Evolutionary conservation across 1,140 invertebrate genomes (phyloP).

Genomic region (Andrena cerasifolii): DNA sequence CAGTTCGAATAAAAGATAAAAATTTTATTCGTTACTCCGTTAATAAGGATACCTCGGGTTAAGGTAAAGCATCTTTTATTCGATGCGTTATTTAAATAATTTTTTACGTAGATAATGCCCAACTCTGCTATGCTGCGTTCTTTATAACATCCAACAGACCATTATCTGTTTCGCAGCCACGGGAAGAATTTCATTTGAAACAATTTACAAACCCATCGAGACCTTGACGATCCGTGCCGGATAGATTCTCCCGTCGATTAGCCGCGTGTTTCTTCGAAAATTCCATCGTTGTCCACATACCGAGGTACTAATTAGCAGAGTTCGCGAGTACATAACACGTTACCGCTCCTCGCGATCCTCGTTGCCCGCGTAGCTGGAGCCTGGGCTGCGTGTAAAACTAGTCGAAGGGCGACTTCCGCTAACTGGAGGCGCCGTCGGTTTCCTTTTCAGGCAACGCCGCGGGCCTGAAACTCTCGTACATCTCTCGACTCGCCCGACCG

Average conservation of each 20-base stretch:
- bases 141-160: no score
- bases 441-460: slow-evolving; percentile 43
- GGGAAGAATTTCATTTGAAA: slow-evolving; percentile 2
- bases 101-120: no score
- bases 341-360: neutral
- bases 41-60: no score
- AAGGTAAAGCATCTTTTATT: no score
- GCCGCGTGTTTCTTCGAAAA: neutral
- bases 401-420: slow-evolving; percentile 36
- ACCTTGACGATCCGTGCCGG: neutral
- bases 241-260: neutral
- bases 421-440: slow-evolving; percentile 37
- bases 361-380: neutral
- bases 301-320: slow-evolving; percentile 25
- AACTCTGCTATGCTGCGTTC: no score
- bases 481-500: slow-evolving; percentile 25
- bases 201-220: neutral
- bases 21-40: no score
- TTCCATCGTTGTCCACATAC: neutral
- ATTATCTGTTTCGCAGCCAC: no score
- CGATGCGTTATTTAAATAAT: no score
- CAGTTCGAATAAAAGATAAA: no score
- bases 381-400: slow-evolving; percentile 31
- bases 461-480: slow-evolving; percentile 25
- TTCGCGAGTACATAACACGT: neutral